phyloP scores from a whole-genome alignment of 2,113 vertebrate species.

The Toxostoma redivivum region DNA sequence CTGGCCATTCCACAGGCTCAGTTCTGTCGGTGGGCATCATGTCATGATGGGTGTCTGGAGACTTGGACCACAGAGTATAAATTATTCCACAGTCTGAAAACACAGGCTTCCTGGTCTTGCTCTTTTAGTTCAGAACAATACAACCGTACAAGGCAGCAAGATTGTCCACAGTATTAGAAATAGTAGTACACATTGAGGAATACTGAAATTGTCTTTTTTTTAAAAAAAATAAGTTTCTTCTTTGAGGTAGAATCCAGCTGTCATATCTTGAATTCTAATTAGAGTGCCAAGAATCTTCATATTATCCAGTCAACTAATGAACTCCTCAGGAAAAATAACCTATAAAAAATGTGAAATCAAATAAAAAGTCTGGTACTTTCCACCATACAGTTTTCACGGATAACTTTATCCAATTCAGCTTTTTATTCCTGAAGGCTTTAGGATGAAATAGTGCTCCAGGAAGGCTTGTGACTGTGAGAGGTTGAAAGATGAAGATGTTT shows the following conservation, averaged over 20 bases:
- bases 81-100: background rate
- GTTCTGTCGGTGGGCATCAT: background rate
- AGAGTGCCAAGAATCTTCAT: background rate
- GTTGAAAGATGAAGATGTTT: background rate
- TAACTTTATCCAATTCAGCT: background rate
- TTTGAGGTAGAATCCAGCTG: background rate
- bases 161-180: background rate
- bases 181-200: background rate
- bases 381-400: background rate
- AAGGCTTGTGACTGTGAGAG: background rate
- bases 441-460: background rate
- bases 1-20: accelerated
- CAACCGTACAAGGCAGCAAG: background rate
- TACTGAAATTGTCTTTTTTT: background rate
- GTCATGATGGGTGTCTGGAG: too few species aligned
- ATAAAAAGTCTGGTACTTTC: background rate
- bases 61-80: background rate
- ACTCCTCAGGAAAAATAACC: background rate
- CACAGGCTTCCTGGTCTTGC: background rate
- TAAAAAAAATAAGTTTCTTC: background rate
- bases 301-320: background rate
- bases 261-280: background rate
- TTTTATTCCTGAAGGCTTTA: background rate
- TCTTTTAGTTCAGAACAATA: background rate
- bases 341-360: background rate